phyloP scores from a whole-genome alignment of 2,888 invertebrate species.

The Carpatolechia fugitivella region DNA sequence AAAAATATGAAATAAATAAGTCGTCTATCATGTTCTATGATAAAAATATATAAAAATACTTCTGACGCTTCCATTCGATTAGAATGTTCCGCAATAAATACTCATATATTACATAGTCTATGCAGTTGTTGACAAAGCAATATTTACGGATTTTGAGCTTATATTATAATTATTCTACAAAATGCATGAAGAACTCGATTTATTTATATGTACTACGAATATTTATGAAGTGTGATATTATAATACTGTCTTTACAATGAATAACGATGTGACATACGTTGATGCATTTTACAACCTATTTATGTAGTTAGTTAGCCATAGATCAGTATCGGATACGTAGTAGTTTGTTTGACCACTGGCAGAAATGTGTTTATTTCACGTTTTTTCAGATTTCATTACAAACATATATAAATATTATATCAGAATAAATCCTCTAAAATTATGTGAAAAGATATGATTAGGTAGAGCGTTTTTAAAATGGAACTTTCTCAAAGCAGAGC shows the following conservation, averaged over 20 bases:
- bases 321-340: background rate
- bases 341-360: background rate
- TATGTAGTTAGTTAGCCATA: constrained; percentile 21
- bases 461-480: too few species aligned
- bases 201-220: constrained; percentile 9
- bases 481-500: too few species aligned
- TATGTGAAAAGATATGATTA: too few species aligned
- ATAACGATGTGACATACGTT: constrained; percentile 21
- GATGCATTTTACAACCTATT: constrained; percentile 24
- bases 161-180: constrained; percentile 18
- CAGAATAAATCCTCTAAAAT: too few species aligned
- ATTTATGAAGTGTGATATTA: constrained; percentile 20
- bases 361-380: background rate
- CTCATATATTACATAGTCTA: constrained; percentile 38
- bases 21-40: too few species aligned
- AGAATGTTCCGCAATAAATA: constrained; percentile 31
- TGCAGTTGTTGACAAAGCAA: constrained; percentile 35
- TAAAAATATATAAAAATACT: too few species aligned
- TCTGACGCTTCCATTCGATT: background rate
- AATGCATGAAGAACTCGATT: constrained; percentile 8
- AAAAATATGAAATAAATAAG: too few species aligned
- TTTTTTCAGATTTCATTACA: too few species aligned
- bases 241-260: constrained; percentile 15
- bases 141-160: constrained; percentile 31
- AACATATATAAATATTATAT: background rate